Percentiles rank a stretch among this genome's conserved stretches.
These are phyloP conservation scores for Camponotus fellah DNA, from an alignment of 2,888 invertebrate genomes.

Conservation along the genomic window DNA sequence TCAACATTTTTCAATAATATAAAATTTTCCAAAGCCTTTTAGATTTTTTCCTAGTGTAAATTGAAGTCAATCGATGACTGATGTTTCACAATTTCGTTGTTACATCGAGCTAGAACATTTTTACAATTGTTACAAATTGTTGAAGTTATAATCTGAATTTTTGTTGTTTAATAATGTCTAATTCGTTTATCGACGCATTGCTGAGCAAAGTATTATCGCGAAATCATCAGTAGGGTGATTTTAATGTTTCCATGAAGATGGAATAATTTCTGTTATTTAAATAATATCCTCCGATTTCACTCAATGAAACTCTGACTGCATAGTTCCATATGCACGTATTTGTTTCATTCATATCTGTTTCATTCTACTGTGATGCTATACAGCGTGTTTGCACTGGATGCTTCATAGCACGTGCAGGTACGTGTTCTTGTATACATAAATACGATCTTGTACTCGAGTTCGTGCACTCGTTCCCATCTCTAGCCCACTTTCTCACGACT, in stretches of 20 bases:
- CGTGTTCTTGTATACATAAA: not conserved
- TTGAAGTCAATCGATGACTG: not conserved
- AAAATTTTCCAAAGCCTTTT: not conserved
- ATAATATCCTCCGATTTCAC: slow-evolving; percentile 36
- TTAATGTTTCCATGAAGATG: slow-evolving; percentile 53
- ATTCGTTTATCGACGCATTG: slow-evolving; percentile 40
- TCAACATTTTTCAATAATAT: not conserved
- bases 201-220: slow-evolving; percentile 53
- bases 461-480: slow-evolving; percentile 29
- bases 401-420: not conserved
- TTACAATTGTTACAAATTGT: not conserved
- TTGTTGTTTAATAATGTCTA: slow-evolving; percentile 33
- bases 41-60: not conserved
- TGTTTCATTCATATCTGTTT: slow-evolving; percentile 14
- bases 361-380: not conserved
- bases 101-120: not conserved
- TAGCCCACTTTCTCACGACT: slow-evolving; percentile 69
- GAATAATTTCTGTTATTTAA: slow-evolving; percentile 62
- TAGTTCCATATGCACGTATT: slow-evolving; percentile 9
- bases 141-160: slow-evolving; percentile 40
- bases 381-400: slow-evolving; percentile 17
- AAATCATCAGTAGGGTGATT: slow-evolving; percentile 43
- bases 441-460: slow-evolving; percentile 1
- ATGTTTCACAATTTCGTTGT: not conserved
- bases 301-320: slow-evolving; percentile 61